Evolutionary conservation across 2,888 invertebrate genomes (phyloP).

Genomic region (Penaeus monodon): DNA sequence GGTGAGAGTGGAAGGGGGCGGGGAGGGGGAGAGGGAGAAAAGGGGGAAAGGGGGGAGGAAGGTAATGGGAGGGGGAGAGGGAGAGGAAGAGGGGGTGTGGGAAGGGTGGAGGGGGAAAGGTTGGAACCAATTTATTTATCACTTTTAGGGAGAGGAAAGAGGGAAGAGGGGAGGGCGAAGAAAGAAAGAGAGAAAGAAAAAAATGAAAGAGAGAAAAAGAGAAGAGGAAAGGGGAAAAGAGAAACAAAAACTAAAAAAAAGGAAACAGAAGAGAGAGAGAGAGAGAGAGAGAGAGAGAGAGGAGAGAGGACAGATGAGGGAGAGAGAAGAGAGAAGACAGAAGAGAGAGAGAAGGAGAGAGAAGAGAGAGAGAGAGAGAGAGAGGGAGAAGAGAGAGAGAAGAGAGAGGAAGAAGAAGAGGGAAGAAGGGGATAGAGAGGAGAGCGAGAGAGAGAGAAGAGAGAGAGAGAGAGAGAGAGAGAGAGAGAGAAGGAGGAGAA

Average conservation of each 20-base stretch:
- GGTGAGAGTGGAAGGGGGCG: neutral
- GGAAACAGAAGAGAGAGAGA: neutral
- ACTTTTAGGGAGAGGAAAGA: no score
- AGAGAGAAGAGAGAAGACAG: neutral
- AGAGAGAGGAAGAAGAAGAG: conserved; percentile 22
- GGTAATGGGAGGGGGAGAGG: neutral
- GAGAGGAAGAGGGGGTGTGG: neutral
- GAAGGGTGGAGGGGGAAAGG: no score
- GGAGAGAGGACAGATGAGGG: neutral
- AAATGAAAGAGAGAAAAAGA: no score
- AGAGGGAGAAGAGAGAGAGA: neutral
- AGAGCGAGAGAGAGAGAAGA: conserved; percentile 7
- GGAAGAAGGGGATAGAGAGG: neutral
- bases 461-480: neutral
- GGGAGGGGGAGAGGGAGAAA: neutral
- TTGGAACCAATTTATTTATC: no score
- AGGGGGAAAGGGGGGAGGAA: neutral
- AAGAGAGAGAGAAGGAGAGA: neutral
- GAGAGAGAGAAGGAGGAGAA: neutral
- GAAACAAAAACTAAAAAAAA: neutral
- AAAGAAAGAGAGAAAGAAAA: no score
- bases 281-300: conserved; percentile 14
- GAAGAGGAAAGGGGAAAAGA: neutral
- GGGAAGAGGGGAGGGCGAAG: no score
- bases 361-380: conserved; percentile 19